Percentiles rank a stretch among this genome's conserved stretches.
Conservation (phyloP, 2,888 invertebrate species). For the Polydrusus tereticollis region DNA sequence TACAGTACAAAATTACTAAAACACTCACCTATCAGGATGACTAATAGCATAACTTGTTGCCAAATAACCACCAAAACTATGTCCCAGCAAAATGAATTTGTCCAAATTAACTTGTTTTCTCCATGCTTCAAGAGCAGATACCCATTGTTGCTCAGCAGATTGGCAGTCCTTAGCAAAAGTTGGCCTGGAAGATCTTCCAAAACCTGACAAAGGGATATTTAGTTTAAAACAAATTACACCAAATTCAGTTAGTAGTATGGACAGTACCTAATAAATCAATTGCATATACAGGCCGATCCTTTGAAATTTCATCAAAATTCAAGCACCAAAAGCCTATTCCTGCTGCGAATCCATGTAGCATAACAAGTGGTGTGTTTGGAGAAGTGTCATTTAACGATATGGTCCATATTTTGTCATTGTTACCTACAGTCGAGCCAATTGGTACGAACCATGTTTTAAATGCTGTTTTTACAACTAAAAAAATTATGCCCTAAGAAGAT, state of each 20-base stretch:
- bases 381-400: conserved; percentile 72
- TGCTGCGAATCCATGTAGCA: conserved; percentile 93
- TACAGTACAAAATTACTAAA: background rate
- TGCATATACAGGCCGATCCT: conserved; percentile 86
- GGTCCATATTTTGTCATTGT: conserved; percentile 75
- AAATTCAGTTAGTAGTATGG: no score
- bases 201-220: conserved; percentile 75
- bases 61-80: conserved; percentile 93
- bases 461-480: conserved; percentile 56
- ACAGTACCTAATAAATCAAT: conserved; percentile 74
- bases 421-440: conserved; percentile 70
- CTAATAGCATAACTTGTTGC: conserved; percentile 88
- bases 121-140: conserved; percentile 96
- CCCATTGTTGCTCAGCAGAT: conserved; percentile 88
- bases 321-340: conserved; percentile 94
- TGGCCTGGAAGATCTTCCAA: conserved; percentile 93
- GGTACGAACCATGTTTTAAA: conserved; percentile 68
- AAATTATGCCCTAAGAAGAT: no score
- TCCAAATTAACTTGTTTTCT: conserved; percentile 86
- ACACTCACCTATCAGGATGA: conserved; percentile 77
- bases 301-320: conserved; percentile 86
- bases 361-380: conserved; percentile 82
- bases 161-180: conserved; percentile 81
- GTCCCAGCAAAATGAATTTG: conserved; percentile 89
- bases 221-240: no score